A percentile compares a stretch with the other conserved stretches of the same genome.
phyloP scores from a whole-genome alignment of 2,113 vertebrate species.

The Gymnarchus niloticus region DNA sequence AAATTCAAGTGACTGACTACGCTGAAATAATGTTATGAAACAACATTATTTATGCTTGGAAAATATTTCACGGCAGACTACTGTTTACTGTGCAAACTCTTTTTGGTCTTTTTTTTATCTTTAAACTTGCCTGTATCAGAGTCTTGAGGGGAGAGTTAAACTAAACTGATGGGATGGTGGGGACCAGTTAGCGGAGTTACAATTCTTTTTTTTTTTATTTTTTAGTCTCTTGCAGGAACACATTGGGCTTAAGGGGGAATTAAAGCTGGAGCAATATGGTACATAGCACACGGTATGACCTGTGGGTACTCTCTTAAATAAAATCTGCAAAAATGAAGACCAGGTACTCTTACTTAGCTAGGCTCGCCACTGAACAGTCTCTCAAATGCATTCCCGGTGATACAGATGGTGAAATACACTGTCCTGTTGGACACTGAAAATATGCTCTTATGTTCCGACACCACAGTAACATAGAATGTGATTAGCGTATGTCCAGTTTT shows the following conservation, averaged over 20 bases:
- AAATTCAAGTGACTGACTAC: neutral
- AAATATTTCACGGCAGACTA: too few relatives aligned
- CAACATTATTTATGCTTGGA: neutral
- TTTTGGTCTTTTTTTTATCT: neutral
- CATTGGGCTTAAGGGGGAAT: constrained; percentile 6
- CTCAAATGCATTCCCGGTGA: too few relatives aligned
- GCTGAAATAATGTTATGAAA: neutral
- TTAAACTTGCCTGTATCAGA: neutral
- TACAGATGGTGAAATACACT: too few relatives aligned
- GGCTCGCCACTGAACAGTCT: too few relatives aligned
- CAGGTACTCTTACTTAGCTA: too few relatives aligned
- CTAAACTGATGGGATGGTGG: neutral
- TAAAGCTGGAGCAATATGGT: constrained; percentile 13
- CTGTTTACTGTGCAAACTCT: too few relatives aligned
- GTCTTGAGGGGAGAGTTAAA: neutral
- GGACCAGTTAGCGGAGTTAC: neutral
- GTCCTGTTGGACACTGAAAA: too few relatives aligned
- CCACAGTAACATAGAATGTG: too few relatives aligned
- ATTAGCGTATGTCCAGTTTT: too few relatives aligned
- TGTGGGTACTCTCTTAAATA: neutral
- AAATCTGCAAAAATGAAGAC: neutral
- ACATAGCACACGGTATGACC: neutral
- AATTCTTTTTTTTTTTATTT: neutral
- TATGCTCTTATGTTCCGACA: too few relatives aligned
- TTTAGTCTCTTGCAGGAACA: neutral